Evolutionary conservation across 2,888 invertebrate species (phyloP), one percentile per base, ranked within the genome.

Genomic region (Heliconius cydno): DNA sequence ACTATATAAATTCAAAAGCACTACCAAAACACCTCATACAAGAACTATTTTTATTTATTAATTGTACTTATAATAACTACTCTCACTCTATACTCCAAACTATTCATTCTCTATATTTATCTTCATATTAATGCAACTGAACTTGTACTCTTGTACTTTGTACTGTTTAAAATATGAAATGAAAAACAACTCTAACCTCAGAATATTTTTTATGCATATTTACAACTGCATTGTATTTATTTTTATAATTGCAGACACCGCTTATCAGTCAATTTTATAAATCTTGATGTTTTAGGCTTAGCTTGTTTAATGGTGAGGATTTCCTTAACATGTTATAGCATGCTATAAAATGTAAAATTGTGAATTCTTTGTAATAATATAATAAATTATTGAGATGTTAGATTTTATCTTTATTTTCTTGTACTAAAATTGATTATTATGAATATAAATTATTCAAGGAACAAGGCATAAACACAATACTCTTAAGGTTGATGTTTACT

Each of bases 371-470:
- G 83, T 88, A 86, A 89, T 86, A 87, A 83, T 89, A 90, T 90
- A 92, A 90, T 90, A 92, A 87, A 91, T 83, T 88, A 89, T 89
- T 87, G 84, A 88, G 84, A 87, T 87, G 89, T 91, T 91, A 66
- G 84, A 84, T 85, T 84, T 86, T 85, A 66, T 13, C 52, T 70
- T 74, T 73, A 78, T 77, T 70, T 71, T 75, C 52, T 79, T 57
- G 52, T 52, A 52, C 15, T 78, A 57, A n/a, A 46, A 41, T 34
- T 66, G 63, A 72, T 66, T 66, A 30, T 22, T 72, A 66, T 52
- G 30, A n/a, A 38, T 13, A 72, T 72, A 73, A 10, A 41, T 70
- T 28, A 63, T 41, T 30, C 46, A 46, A 46, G 5, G 46, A 52
- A 19, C 57, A 38, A 60, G 22, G 67, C 34, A 9, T 68, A 68